Base-by-base conservation (phyloP, 2,888 invertebrate genomes). In the Zygaena filipendulae region DNA sequence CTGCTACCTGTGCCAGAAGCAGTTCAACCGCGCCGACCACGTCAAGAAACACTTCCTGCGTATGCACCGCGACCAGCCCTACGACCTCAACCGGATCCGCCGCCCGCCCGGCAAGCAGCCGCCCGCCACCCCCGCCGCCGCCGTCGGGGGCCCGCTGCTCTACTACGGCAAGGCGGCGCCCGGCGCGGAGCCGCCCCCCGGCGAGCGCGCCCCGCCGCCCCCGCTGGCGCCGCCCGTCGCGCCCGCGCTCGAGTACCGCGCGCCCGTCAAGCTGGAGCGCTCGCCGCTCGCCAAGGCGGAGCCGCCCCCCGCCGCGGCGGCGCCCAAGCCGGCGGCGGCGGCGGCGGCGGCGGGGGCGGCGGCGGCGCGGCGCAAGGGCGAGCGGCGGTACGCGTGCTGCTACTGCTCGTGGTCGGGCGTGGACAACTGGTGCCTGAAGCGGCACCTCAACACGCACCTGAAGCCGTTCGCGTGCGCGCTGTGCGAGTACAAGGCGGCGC, bases 361-460 rank as follows among this genome's bases (percentile, higher is more conserved):
- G 46, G 38, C 39, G 23, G 51, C 52, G 7, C 11, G 22, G 16
- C 41, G 50, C 52, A 62, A 86, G 66, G 83, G 85, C 26, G 87
- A 87, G 57, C 86, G 88, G 47, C 84, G 90, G 45, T 91, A 90
- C 70, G 87, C 90, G 42, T 95, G 95, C 71, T 90, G 91, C 60
- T 94, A 92, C 62, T 95, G 95, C 68, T 84, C 93, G 11, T 95
- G 94, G 94, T 90, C 91, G 20, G 95, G 95, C 11, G 92, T 91
- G 31, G 95, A 95, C 72, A 94, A 94, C 63, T 95, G 95, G 95
- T 94, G 94, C 52, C 81, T 95, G 35, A 94, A 95, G 66, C 84
- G 95, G 24, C 95, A 95, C 63, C 84, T 95, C 51, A 95, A 95
- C 77, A 95, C 94, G 18, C 95, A 95, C 67, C 84, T 94, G 58